Conservation (phyloP, 2,797 vertebrate species). For the Premnoplex brunnescens region DNA sequence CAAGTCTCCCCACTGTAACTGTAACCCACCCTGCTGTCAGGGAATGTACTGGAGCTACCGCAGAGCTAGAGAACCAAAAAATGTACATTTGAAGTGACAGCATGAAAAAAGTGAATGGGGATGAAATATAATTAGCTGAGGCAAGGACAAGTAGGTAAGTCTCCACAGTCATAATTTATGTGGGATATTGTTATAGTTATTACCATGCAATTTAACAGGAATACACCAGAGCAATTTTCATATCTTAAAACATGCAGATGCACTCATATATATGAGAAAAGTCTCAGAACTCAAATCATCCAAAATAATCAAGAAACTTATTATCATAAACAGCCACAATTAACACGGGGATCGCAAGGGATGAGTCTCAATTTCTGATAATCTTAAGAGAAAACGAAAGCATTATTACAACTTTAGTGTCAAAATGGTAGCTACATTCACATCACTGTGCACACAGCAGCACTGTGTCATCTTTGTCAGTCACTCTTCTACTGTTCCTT, state of each 20-base stretch:
- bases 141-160: constrained; percentile 67
- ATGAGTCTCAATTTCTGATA: constrained; percentile 14
- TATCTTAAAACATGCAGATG: constrained; percentile 22
- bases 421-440: neutral
- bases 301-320: constrained; percentile 59
- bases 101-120: constrained; percentile 27
- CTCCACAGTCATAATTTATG: constrained; percentile 63
- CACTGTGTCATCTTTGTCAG: neutral
- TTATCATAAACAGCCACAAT: constrained; percentile 50
- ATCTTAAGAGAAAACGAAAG: constrained; percentile 37
- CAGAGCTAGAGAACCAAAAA: constrained; percentile 10
- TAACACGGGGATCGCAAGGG: constrained; percentile 17
- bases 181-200: constrained; percentile 69
- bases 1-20: neutral
- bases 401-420: constrained; percentile 32
- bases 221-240: constrained; percentile 53
- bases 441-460: neutral
- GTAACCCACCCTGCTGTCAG: constrained; percentile 40
- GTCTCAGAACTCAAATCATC: constrained; percentile 44
- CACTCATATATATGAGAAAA: constrained; percentile 19
- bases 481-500: neutral
- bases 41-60: neutral
- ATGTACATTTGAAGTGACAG: constrained; percentile 53
- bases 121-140: constrained; percentile 65
- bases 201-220: constrained; percentile 59